phyloP scores from a whole-genome alignment of 2,797 vertebrate genomes.

The Anniella stebbinsi region DNA sequence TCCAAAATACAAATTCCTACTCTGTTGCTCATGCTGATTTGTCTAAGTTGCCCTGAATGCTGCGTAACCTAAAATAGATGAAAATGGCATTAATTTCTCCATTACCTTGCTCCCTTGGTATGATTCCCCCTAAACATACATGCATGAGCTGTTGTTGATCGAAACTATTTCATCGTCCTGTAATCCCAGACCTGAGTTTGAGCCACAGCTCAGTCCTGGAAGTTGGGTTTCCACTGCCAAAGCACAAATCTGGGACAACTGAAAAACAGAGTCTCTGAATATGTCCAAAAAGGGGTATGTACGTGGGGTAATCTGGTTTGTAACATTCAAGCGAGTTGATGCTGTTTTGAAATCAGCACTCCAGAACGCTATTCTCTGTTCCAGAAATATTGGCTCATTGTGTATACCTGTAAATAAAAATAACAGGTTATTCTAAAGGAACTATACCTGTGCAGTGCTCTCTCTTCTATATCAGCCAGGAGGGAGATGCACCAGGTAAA shows the following conservation, averaged over 20 bases:
- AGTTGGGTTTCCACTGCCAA: constrained; percentile 36
- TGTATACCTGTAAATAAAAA: background rate
- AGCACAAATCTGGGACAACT: constrained; percentile 29
- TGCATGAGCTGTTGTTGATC: constrained; percentile 48
- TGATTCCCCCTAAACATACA: background rate
- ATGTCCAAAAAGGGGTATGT: background rate
- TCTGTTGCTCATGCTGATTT: constrained; percentile 37
- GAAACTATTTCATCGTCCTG: constrained; percentile 46
- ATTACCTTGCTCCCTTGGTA: constrained; percentile 32
- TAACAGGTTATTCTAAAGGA: background rate
- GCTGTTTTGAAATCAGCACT: background rate
- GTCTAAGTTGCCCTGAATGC: constrained; percentile 32
- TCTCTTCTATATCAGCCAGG: background rate
- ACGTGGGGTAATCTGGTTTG: no score
- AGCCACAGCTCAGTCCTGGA: background rate
- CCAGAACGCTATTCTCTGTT: background rate
- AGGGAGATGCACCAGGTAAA: background rate
- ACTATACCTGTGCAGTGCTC: background rate
- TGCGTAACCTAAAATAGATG: constrained; percentile 41
- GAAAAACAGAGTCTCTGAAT: background rate
- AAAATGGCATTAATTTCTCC: constrained; percentile 40
- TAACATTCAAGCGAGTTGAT: background rate
- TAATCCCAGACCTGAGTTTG: constrained; percentile 44
- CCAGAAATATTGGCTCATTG: background rate
- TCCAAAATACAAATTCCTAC: constrained; percentile 8